A percentile compares a stretch with the other conserved stretches of the same genome.
phyloP scores from a whole-genome alignment of 2,888 invertebrate species.

The Scaptomyza tumidula region DNA sequence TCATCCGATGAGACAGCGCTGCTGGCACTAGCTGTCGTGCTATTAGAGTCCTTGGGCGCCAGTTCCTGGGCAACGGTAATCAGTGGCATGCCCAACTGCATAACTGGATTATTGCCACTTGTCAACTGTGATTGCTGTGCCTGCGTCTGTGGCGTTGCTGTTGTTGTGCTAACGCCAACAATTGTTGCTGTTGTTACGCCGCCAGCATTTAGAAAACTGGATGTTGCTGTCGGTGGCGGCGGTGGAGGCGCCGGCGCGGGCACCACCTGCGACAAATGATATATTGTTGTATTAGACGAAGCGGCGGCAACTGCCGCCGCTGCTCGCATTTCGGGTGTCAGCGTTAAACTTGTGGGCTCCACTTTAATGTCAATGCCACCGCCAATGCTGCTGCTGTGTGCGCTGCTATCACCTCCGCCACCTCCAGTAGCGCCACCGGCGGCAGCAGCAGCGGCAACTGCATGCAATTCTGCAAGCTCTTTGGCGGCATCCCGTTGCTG shows the following conservation, averaged over 20 bases:
- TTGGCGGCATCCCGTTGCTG: constrained; percentile 75
- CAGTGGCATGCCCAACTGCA: constrained; percentile 52
- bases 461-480: constrained; percentile 79
- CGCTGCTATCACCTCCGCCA: constrained; percentile 38
- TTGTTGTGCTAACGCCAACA: constrained; percentile 42
- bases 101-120: constrained; percentile 19
- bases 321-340: constrained; percentile 62
- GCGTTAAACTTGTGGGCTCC: constrained; percentile 61
- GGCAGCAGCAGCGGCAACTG: constrained; percentile 56
- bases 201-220: constrained; percentile 43
- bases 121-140: constrained; percentile 24
- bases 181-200: constrained; percentile 20
- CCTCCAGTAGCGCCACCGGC: constrained; percentile 40
- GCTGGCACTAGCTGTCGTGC: constrained; percentile 82
- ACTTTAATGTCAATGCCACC: constrained; percentile 78
- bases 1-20: constrained; percentile 82
- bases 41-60: constrained; percentile 78
- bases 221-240: constrained; percentile 56
- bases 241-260: constrained; percentile 63
- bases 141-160: neutral
- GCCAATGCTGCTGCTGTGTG: constrained; percentile 50
- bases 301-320: constrained; percentile 41
- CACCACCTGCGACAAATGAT: constrained; percentile 77
- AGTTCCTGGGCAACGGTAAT: constrained; percentile 50
- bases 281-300: constrained; percentile 64